A percentile compares a stretch with the other conserved stretches of the same genome.
phyloP scores from a whole-genome alignment of 2,888 invertebrate species.

The Gibbula magus region DNA sequence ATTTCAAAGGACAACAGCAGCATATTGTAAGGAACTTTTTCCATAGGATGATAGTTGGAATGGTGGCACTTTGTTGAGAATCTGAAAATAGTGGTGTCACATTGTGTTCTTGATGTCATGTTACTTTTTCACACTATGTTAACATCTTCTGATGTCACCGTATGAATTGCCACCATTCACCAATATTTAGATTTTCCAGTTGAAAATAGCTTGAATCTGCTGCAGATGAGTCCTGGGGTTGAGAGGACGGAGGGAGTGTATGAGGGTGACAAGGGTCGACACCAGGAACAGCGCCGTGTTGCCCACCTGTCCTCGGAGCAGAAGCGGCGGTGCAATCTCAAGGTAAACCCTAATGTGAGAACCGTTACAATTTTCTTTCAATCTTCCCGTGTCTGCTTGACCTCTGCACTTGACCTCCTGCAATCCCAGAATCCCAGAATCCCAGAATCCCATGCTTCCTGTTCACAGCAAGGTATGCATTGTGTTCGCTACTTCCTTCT shows the following conservation, averaged over 20 bases:
- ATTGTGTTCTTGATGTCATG: no score
- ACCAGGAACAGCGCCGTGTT: constrained; percentile 84
- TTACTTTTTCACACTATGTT: background rate
- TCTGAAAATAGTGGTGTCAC: no score
- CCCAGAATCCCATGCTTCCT: no score
- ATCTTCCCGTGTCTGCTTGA: background rate
- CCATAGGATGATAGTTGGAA: no score
- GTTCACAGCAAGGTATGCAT: background rate
- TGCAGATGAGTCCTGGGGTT: background rate
- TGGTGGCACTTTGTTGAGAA: no score
- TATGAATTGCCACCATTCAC: background rate
- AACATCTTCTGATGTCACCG: background rate
- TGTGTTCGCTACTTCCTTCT: background rate
- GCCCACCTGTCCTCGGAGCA: constrained; percentile 92
- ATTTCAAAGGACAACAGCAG: no score
- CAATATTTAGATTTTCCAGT: no score
- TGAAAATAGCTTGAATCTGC: background rate
- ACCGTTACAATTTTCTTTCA: background rate
- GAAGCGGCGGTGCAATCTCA: constrained; percentile 95
- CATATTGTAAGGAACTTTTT: no score
- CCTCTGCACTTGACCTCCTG: background rate
- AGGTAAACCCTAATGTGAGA: constrained; percentile 74
- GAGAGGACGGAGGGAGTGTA: background rate
- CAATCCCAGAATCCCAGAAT: no score
- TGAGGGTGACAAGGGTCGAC: constrained; percentile 26